Evolutionary conservation across 2,113 vertebrate species (phyloP).

Genomic region (Mola mola): DNA sequence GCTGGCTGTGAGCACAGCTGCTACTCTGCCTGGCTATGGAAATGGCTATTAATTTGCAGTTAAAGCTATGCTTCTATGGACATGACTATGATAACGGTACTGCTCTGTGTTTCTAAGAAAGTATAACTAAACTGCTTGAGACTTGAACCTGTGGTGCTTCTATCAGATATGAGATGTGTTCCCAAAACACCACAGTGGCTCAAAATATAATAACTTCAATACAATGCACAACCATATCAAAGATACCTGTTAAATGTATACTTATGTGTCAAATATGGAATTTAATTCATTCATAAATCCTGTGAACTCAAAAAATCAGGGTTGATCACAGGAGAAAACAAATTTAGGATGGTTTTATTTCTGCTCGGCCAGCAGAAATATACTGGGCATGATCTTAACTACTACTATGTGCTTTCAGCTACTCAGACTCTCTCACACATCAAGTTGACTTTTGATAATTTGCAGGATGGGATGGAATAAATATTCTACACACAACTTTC

Average conservation of each 20-base stretch:
- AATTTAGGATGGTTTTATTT: too few species aligned
- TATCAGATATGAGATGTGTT: constrained; percentile 11
- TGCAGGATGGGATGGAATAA: too few species aligned
- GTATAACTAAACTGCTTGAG: background rate
- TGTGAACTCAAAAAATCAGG: too few species aligned
- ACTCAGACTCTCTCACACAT: too few species aligned
- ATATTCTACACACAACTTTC: too few species aligned
- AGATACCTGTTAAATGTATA: background rate
- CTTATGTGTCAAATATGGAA: background rate
- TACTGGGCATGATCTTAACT: too few species aligned
- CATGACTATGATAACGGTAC: background rate
- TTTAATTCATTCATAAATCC: too few species aligned
- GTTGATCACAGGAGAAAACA: background rate
- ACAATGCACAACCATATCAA: background rate
- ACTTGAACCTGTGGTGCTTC: background rate
- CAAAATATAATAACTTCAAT: background rate
- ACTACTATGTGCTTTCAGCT: too few species aligned
- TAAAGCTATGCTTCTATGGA: background rate
- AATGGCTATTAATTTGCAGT: background rate
- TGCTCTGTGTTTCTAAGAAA: constrained; percentile 1
- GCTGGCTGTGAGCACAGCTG: constrained; percentile 40
- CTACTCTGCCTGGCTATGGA: constrained; percentile 4
- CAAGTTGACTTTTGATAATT: too few species aligned
- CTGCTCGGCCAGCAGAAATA: too few species aligned
- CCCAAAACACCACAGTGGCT: background rate